phyloP scores from a whole-genome alignment of 2,797 vertebrate species.

The Cichlasoma orientale region DNA sequence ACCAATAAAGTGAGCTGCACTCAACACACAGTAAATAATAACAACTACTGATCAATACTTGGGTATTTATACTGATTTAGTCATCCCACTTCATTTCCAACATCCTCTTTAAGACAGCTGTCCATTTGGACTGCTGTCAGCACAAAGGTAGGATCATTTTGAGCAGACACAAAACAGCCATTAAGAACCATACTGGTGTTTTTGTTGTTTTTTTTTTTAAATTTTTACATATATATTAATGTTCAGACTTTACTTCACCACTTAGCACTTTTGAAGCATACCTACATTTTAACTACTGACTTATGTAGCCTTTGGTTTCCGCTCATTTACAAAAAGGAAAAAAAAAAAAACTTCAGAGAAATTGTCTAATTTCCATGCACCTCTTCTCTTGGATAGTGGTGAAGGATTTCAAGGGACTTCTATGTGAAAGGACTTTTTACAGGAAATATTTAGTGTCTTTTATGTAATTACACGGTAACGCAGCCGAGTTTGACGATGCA shows the following conservation, averaged over 20 bases:
- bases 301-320: background rate
- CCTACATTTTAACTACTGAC: background rate
- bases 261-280: background rate
- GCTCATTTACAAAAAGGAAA: background rate
- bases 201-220: no score
- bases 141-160: slow-evolving; percentile 30
- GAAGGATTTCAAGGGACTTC: background rate
- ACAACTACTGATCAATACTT: slow-evolving; percentile 60
- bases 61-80: slow-evolving; percentile 35
- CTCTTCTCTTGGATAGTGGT: background rate
- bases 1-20: slow-evolving; percentile 54
- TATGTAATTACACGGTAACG: background rate
- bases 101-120: slow-evolving; percentile 21
- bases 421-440: background rate
- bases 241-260: slow-evolving; percentile 13
- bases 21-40: slow-evolving; percentile 48
- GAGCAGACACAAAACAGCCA: slow-evolving; percentile 45
- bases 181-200: slow-evolving; percentile 34
- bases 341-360: background rate
- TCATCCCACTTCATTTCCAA: slow-evolving; percentile 25
- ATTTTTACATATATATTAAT: slow-evolving; percentile 1
- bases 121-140: slow-evolving; percentile 6
- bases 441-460: background rate
- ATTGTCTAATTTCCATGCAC: background rate
- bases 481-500: background rate